Base-by-base conservation (phyloP, 2,797 vertebrate genomes). In the Centroberyx gerrardi region DNA sequence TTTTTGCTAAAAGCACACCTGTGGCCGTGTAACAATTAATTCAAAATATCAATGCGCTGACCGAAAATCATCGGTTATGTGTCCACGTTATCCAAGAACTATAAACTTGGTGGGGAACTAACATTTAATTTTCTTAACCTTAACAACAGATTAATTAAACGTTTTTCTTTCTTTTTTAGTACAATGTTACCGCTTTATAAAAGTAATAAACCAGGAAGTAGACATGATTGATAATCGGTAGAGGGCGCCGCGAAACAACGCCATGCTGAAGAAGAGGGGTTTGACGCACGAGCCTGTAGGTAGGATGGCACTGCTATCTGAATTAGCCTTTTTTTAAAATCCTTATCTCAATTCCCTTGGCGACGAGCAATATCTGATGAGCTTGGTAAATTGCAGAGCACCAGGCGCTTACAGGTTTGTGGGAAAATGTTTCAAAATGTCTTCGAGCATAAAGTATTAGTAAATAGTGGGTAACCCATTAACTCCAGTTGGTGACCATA, bases 211-310 rank as follows among this genome's bases (percentile, higher is more conserved):
- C 17, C n/a, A 5, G 14, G 4, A 1, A 54, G 3, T 54, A 13
- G 13, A 40, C 18, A 7, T 44, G 28, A 14, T 29, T 31, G 29
- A 31, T 0, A 0, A 5, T 28, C 87, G 13, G 18, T 28, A 90
- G 86, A 67, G 72, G 88, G 68, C 87, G 82, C 80, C 55, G 61
- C 2, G 15, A 8, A 70, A 31, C 76, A 53, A 56, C 1, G 36
- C 5, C 28, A 54, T 3, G 1, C 49, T 2, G 17, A 13, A 31
- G 17, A 13, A 31, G 12, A 36, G 28, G 44, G 17, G 18, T 8
- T 12, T 12, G 13, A 3, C 33, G 12, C 14, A 40, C 46, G 18
- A 12, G 1, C 31, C 48, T 28, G n/a, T 52, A 40, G 53, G 72
- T 38, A 49, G 12, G 33, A n/a, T 10, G 5, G 6, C 15, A 15